Conservation (phyloP, 1,140 invertebrate species). For the Hylyphantes graminicola region DNA sequence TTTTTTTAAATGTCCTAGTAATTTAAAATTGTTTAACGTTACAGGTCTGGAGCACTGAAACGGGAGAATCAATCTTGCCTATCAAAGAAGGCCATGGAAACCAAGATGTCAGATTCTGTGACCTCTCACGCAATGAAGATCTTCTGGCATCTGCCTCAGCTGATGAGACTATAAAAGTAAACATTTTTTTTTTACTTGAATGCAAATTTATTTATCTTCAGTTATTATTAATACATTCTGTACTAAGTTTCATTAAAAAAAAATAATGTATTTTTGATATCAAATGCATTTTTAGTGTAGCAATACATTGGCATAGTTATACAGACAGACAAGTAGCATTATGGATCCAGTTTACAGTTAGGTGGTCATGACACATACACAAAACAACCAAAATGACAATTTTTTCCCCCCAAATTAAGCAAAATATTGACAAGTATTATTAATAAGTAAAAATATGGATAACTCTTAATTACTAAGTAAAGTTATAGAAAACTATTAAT, state of each 20-base stretch:
- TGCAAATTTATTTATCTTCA: not conserved
- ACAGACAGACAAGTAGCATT: not conserved
- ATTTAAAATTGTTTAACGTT: not conserved
- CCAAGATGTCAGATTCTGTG: constrained; percentile 43
- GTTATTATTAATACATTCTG: not conserved
- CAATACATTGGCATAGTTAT: not conserved
- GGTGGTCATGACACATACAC: no score
- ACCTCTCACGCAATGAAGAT: constrained; percentile 31
- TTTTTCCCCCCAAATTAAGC: no score
- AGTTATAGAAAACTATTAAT: no score
- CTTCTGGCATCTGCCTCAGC: constrained; percentile 25
- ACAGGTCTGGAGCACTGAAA: constrained; percentile 24
- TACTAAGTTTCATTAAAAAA: no score
- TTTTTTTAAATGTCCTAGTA: no score
- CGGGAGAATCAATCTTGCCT: not conserved
- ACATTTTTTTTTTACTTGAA: not conserved
- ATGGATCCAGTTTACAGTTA: no score
- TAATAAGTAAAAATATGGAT: no score
- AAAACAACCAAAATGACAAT: no score
- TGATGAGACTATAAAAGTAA: constrained; percentile 44
- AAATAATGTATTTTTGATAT: not conserved
- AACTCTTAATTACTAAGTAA: no score
- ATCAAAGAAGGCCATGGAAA: constrained; percentile 35
- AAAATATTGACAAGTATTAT: no score
- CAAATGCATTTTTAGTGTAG: not conserved